Base-by-base conservation (phyloP, 2,888 invertebrate species). In the Aphodius sticticus region DNA sequence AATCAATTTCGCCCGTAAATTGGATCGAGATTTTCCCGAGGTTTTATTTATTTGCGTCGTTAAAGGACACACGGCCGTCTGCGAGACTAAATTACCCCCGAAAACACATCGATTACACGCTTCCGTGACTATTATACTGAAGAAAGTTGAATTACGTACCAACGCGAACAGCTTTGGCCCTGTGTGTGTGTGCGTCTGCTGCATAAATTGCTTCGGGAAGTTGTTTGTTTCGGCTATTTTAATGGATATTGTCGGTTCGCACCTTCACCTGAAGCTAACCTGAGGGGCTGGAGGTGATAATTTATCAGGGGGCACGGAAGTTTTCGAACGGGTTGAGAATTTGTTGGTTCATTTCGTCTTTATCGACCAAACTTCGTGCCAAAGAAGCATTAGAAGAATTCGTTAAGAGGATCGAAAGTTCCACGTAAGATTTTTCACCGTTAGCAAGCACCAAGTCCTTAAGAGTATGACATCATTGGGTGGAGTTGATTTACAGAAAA, bases 1-100 rank as follows among this genome's bases (percentile, higher is more conserved):
- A 74, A 74, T 74, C 74, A 74, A 74, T 74, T 74, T 37, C n/a
- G 74, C 36, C 37, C 74, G 74, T 74, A 74, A 74, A 74, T 74
- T 74, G 74, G 74, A 74, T 74, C 74, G 35, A 74, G 74, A 74
- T 74, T 74, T 74, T 53, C 53, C 74, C 74, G 74, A 53, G 74
- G 74, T 74, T 74, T 74, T 74, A 74, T 74, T 74, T 74, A 74
- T 74, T 37, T 74, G n/a, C 36, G 74, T 37, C 74, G 74, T 74
- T 74, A 74, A 74, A 37, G 74, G 35, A 74, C 53, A 53, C 53
- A 53, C 53, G 53, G 53, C 53, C 53, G 53, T 53, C 53, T 53
- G 53, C 53, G 53, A 53, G 53, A 7, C 9, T 53, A 53, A 53
- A 53, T 53, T 53, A 53, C 53, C 53, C 53, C 53, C 53, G 53